Base-by-base conservation (phyloP, 2,113 vertebrate species). In the Menura novaehollandiae region DNA sequence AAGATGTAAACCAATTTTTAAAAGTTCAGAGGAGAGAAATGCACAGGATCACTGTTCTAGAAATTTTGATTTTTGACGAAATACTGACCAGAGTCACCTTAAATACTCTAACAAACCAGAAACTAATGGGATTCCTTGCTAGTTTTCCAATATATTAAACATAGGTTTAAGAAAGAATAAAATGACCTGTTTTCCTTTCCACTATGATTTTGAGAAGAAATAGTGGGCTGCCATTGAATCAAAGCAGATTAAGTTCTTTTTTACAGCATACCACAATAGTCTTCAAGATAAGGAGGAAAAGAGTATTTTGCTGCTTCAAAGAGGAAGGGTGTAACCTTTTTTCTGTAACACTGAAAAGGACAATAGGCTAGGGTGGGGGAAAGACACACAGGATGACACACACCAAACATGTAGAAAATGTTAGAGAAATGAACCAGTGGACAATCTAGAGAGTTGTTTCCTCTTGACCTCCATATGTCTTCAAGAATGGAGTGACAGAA, bases 351-450 rank as follows among this genome's bases (percentile, higher is more conserved):
- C 33, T 76, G 58, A 52, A 62, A 67, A 79, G 3, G 13, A 23
- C 8, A 44, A 11, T 33, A 62, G 30, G 3, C 9, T 51, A 30
- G 5, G 5, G 13, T 28, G 3, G 1, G 6, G 2, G 1, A 52
- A 74, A 74, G 24, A 56, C 9, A 32, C 11, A 15, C 1, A 2
- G 6, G 32, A 66, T 1, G 3, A 51, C 10, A 37, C 9, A 52
- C 22, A 7, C 1, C 8, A 85, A 19, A 67, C 15, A 44, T 19
- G 15, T 37, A 44, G 18, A 35, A 80, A 88, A 60, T 9, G 4
- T 60, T 39, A 74, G 30, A 51, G 27, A 88, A 91, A 52, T 32
- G 2, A 88, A 58, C 1, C 9, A n/a, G 7, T 24, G 8, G 14
- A 33, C 12, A 39, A 52, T 49, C 8, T 53, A 44, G 35, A 32